Conservation (phyloP, 2,797 vertebrate genomes). For the Micrastur ruficollis region DNA sequence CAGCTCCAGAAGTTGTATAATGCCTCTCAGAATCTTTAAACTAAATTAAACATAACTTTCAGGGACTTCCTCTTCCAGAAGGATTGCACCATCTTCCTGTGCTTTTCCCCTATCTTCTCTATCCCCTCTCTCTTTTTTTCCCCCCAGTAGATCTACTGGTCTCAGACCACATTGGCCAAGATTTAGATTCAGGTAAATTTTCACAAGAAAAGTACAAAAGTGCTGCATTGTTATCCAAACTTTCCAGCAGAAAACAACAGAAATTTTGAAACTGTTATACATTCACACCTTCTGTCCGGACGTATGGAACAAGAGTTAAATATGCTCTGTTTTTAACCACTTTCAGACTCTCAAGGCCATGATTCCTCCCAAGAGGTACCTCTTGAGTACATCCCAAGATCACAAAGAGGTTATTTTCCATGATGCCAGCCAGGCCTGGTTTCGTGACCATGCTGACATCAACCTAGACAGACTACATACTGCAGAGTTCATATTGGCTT, state of each 20-base stretch:
- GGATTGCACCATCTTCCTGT: neutral
- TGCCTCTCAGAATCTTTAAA: neutral
- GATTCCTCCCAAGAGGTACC: neutral
- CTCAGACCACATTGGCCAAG: neutral
- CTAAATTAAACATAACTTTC: conserved; percentile 41
- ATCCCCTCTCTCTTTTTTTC: neutral
- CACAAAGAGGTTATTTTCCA: neutral
- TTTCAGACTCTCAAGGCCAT: neutral
- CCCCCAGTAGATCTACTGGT: neutral
- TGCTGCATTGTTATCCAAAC: neutral
- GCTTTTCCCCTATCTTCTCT: neutral
- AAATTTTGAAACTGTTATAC: neutral
- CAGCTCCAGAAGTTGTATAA: neutral
- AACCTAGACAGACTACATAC: neutral
- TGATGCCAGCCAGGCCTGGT: neutral
- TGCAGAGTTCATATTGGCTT: neutral
- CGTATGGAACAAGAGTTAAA: neutral
- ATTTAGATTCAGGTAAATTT: neutral
- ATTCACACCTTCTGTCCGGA: neutral
- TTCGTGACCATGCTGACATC: neutral
- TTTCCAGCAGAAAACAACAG: neutral
- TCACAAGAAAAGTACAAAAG: neutral
- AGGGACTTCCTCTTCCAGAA: neutral
- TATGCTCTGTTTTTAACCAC: neutral
- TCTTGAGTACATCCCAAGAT: neutral